phyloP scores from a whole-genome alignment of 2,113 vertebrate species.

The Microtus richardsoni region DNA sequence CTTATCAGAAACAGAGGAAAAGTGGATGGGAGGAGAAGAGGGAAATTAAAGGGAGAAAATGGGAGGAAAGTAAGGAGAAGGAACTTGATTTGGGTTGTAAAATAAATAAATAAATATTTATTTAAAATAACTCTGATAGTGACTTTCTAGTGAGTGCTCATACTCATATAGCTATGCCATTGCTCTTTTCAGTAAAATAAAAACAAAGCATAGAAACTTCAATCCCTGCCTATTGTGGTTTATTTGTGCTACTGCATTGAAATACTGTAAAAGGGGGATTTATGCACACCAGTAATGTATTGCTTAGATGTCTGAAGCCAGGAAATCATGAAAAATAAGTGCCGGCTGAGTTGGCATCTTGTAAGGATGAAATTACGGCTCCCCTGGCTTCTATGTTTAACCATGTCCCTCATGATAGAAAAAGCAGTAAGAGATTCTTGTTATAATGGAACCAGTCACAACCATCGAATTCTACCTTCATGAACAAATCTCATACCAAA shows the following conservation, averaged over 20 bases:
- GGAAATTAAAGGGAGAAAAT: neutral
- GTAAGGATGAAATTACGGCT: neutral
- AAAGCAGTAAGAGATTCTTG: neutral
- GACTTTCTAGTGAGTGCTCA: neutral
- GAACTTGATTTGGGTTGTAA: neutral
- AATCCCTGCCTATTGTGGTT: no score
- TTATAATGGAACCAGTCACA: neutral
- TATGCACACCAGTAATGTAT: neutral
- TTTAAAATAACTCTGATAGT: neutral
- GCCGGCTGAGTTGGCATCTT: rapidly evolving
- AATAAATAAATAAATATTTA: neutral
- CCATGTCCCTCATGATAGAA: neutral
- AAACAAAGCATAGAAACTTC: neutral
- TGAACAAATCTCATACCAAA: neutral
- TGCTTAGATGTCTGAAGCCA: neutral
- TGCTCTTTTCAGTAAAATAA: neutral
- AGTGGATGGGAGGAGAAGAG: neutral
- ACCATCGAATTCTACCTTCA: neutral
- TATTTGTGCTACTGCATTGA: neutral
- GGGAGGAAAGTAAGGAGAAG: neutral
- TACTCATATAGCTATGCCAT: neutral
- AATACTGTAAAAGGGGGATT: neutral
- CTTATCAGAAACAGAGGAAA: neutral
- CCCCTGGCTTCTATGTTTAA: neutral
- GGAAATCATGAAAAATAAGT: neutral